Base-by-base conservation (phyloP, 2,113 vertebrate species). In the Poecile atricapillus region DNA sequence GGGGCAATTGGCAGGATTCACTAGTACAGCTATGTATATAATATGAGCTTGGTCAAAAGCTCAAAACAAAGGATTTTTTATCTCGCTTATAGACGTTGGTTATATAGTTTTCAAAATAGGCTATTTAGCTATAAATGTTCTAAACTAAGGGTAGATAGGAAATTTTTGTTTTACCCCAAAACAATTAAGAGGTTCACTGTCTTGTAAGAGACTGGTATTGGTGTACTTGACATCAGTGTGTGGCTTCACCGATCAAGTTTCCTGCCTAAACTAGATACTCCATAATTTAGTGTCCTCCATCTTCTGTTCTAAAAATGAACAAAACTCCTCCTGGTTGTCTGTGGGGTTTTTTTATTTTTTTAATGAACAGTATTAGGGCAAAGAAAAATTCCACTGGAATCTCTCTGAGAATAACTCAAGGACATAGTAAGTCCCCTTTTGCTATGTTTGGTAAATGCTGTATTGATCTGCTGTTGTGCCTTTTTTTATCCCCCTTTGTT, bases 1-100 rank as follows among this genome's bases (percentile, higher is more conserved):
- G 0, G 7, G 35, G 18, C 13, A 24, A 2, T 3, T 15, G 35
- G 21, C 17, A 16, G 15, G 6, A 3, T 18, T 31, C 0, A 0
- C 12, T 28, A 62, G 27, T 8, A 1, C 4, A 13, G 22, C 17
- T n/a, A 11, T 37, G 41, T n/a, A n/a, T n/a, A n/a, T n/a, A n/a
- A 28, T 21, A 6, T 2, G 7, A 59, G 11, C 12, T 3, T 2
- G 19, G 30, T 23, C 30, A 37, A 33, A 41, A 63, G 25, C 41
- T 69, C 13, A 13, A 56, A 58, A 83, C 39, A 6, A 22, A 13
- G 21, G 24, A 2, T 8, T n/a, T 52, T 31, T 68, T 5, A 37
- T 39, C 12, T 41, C 31, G 2, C 21, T 25, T 41, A 6, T 13
- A 23, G 52, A 18, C 9, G 5, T 18, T 2, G 13, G 27, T 65